A percentile compares a stretch with the other conserved stretches of the same genome.
phyloP scores from a whole-genome alignment of 2,888 invertebrate genomes.

The Drosophila algonquin region DNA sequence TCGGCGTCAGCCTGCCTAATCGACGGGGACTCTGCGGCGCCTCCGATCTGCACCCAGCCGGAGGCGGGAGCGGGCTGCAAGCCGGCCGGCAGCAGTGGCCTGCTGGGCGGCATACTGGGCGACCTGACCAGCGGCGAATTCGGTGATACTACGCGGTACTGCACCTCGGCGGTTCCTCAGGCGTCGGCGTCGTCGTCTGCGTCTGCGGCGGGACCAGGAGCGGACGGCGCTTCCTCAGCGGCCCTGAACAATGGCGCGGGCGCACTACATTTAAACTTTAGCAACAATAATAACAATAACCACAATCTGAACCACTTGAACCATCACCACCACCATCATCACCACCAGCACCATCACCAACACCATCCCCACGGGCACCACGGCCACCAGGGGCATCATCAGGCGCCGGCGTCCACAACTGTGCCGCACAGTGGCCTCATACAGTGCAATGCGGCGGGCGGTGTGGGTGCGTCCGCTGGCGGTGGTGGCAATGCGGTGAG shows the following conservation, averaged over 20 bases:
- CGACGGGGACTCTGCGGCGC: conserved; percentile 80
- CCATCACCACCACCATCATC: conserved; percentile 57
- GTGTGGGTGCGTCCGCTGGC: neutral
- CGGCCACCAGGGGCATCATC: conserved; percentile 50
- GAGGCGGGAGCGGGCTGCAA: conserved; percentile 81
- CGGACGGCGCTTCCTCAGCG: conserved; percentile 37
- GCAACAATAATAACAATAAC: conserved; percentile 79
- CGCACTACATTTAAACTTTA: conserved; percentile 82
- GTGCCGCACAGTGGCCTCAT: conserved; percentile 81
- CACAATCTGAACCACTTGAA: conserved; percentile 69
- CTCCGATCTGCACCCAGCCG: conserved; percentile 84
- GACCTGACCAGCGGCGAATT: conserved; percentile 83
- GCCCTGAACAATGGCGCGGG: conserved; percentile 68
- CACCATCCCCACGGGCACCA: conserved; percentile 63
- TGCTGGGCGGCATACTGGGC: conserved; percentile 82
- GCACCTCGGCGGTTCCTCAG: conserved; percentile 80
- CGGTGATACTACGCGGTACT: conserved; percentile 82
- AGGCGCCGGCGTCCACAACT: conserved; percentile 17
- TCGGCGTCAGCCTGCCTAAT: conserved; percentile 64
- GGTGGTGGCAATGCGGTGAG: conserved; percentile 18
- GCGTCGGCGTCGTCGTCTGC: conserved; percentile 32
- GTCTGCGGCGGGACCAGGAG: conserved; percentile 45
- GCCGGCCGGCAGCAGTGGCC: conserved; percentile 79
- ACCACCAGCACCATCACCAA: conserved; percentile 69
- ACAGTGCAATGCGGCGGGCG: conserved; percentile 82